Base-by-base conservation (phyloP, 2,888 invertebrate species). In the Pseudoips prasinana region DNA sequence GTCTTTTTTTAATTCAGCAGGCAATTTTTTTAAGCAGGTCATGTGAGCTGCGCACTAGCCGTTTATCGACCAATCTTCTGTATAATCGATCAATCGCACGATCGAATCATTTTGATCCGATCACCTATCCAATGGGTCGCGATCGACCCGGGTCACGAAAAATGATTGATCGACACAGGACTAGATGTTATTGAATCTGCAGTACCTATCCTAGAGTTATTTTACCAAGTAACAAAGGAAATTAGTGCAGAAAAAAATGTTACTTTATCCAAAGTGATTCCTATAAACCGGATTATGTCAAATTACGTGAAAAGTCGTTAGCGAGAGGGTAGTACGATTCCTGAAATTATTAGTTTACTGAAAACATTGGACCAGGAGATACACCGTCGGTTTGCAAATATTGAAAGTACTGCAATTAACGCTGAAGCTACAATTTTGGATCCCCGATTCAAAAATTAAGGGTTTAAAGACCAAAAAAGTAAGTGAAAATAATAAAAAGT, bases 211-310 rank as follows among this genome's bases (percentile, higher is more conserved):
- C 20, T 36, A 22, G 33, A 39, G 26, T 26, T 33, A 8, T 39
- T 39, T 26, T 29, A 19, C n/a, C 10, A 26, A 7, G 26, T 38
- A 1, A 38, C 31, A 8, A 9, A 10, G n/a, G 33, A 33, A 23
- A 39, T 33, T 7, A 33, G 33, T 22, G 10, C 18, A 2, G 38
- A 33, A 26, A 39, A 38, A 25, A 33, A 26, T 23, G 39, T 39
- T 1, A 38, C 22, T 5, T 9, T 39, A 10, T 33, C 33, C 5
- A 39, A 33, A 29, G 33, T 39, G 3, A 25, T 33, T n/a, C 36
- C 30, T 8, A 7, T 30, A 2, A 30, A 17, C 17, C 22, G 27
- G 14, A 30, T 36, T 10, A 22, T 36, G 11, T 18, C 10, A 8
- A 8, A n/a, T 17, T 22, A 36, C 19, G 10, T 26, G 7, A 10